Base-by-base conservation (phyloP, 2,888 invertebrate species). In the Penaeus monodon region DNA sequence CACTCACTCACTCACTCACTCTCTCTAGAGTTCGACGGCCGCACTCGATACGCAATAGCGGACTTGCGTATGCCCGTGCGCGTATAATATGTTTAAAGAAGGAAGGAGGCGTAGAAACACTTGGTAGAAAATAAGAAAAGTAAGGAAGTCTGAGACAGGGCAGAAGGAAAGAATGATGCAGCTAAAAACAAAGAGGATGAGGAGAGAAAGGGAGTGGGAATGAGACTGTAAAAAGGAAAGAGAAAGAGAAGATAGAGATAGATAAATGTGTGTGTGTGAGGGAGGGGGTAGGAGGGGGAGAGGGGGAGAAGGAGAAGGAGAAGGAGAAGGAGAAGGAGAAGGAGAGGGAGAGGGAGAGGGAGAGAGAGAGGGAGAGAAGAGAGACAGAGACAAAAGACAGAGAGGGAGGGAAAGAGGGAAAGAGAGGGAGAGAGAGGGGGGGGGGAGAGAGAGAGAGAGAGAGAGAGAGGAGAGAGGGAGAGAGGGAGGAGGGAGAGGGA, bases 301-400 rank as follows among this genome's bases (percentile, higher is more conserved):
- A 22, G n/a, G 81, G 27, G 49, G 68, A 81, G 81, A 70, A 70
- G 70, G 70, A 70, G 81, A 70, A 70, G 27, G 81, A 81, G 70
- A 22, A 70, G 70, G 81, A 3, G 57, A 70, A 81, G 81, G 27
- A 70, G 70, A 57, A 44, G 81, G 70, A 70, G 27, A 70, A 81
- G 81, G 49, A 70, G 57, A 70, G 81, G 57, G 81, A 44, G 81
- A 70, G 49, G n/a, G 57, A 70, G 7, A 3, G 8, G 4, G 8
- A 3, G 24, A 49, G 24, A 22, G 80, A 38, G 38, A 24, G 65
- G 2, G 80, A 12, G 3, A 12, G 4, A 2, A 33, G 33, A 33
- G 1, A 33, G 33, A 33, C 2, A 33, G 33, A 33, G 33, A 33
- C 2, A 33, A 7, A 49, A 7, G 6, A 49, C 4, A 12, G 27